Evolutionary conservation across 1,140 invertebrate species (phyloP).

Genomic region (Monochamus saltuarius): DNA sequence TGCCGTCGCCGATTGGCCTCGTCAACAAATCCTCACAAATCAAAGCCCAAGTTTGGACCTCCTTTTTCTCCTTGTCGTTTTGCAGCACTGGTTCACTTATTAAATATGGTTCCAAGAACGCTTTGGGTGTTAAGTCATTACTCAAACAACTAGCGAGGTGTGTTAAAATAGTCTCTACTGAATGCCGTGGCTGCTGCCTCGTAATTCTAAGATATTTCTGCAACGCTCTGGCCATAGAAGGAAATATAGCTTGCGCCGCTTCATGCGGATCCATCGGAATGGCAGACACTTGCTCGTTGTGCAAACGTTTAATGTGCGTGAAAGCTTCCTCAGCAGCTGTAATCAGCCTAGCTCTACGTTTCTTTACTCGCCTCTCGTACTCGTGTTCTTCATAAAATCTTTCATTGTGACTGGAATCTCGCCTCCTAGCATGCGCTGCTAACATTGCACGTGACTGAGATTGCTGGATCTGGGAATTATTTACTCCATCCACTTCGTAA

Average conservation of each 20-base stretch:
- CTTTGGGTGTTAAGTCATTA: constrained; percentile 89
- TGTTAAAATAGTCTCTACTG: constrained; percentile 83
- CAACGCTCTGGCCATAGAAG: constrained; percentile 89
- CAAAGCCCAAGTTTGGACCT: constrained; percentile 87
- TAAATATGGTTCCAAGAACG: constrained; percentile 89
- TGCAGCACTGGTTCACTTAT: constrained; percentile 75
- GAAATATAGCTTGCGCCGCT: constrained; percentile 96
- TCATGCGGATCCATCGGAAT: constrained; percentile 89
- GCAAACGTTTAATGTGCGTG: constrained; percentile 86
- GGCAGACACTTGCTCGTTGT: constrained; percentile 64
- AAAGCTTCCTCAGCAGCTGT: constrained; percentile 96
- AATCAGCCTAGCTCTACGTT: constrained; percentile 83
- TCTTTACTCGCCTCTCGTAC: constrained; percentile 89
- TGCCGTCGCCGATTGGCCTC: constrained; percentile 75
- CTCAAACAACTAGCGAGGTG: constrained; percentile 89
- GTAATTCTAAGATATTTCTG: constrained; percentile 96
- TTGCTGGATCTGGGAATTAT: constrained; percentile 68
- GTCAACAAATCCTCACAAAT: constrained; percentile 89
- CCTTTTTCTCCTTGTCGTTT: constrained; percentile 74
- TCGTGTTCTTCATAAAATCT: constrained; percentile 97
- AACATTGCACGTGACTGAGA: constrained; percentile 67
- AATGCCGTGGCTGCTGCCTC: constrained; percentile 91
- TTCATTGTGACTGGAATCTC: constrained; percentile 91
- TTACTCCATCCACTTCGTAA: constrained; percentile 90
- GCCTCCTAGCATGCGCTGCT: constrained; percentile 68